phyloP scores from a whole-genome alignment of 2,113 vertebrate species.

The Anas platyrhynchos region DNA sequence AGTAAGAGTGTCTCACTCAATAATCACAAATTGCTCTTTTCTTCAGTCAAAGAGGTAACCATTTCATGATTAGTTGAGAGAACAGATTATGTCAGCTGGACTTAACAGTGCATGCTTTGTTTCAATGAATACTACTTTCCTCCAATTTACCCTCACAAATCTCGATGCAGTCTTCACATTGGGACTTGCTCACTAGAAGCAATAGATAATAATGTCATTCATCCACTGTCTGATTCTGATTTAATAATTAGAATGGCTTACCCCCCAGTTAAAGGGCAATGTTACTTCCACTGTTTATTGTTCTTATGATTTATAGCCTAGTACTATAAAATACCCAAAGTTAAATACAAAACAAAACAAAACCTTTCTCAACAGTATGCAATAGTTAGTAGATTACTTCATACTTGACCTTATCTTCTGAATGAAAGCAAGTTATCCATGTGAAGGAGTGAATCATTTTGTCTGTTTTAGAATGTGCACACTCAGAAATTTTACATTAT shows the following conservation, averaged over 20 bases:
- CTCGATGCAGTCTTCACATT: background rate
- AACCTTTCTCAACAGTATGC: background rate
- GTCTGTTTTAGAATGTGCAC: background rate
- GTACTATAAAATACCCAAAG: background rate
- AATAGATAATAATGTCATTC: conserved; percentile 67
- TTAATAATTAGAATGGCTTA: conserved; percentile 56
- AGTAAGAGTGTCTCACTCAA: conserved; percentile 41
- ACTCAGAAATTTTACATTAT: background rate
- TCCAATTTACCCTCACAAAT: conserved; percentile 9
- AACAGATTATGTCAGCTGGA: conserved; percentile 58
- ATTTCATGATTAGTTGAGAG: conserved; percentile 46
- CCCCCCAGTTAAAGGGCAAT: conserved; percentile 48
- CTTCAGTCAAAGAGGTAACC: conserved; percentile 48
- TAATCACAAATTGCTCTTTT: conserved; percentile 61
- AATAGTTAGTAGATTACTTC: conserved; percentile 23
- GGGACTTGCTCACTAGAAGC: conserved; percentile 19
- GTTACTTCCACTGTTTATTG: conserved; percentile 43
- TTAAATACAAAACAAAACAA: background rate
- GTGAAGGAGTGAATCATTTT: background rate
- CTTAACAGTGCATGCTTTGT: conserved; percentile 71
- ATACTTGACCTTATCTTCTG: conserved; percentile 10
- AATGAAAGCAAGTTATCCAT: background rate
- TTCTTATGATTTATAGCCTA: conserved; percentile 20
- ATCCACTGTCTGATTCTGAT: conserved; percentile 58
- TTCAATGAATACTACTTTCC: background rate